Percentiles rank a stretch among this genome's conserved stretches.
Conservation (phyloP, 2,113 vertebrate species). For the Erpornis zantholeuca region DNA sequence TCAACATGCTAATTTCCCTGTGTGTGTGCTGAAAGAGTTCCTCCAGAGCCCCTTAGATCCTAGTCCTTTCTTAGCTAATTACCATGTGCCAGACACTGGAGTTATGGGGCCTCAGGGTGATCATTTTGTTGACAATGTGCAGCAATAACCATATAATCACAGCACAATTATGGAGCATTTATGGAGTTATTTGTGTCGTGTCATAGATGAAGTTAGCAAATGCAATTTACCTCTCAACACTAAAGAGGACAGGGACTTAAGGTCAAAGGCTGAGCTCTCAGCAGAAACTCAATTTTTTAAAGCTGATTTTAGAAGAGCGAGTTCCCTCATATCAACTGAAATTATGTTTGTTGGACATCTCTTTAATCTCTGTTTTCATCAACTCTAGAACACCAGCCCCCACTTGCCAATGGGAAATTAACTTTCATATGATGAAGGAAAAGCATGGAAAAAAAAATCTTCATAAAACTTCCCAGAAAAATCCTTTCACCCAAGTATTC, state of each 20-base stretch:
- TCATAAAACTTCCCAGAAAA: background rate
- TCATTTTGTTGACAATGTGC: slow-evolving; percentile 66
- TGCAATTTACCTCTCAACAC: slow-evolving; percentile 41
- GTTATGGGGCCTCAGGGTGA: slow-evolving; percentile 40
- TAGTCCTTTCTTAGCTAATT: slow-evolving; percentile 43
- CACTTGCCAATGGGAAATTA: background rate
- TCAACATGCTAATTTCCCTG: background rate
- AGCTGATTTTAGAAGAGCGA: background rate
- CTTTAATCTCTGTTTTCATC: background rate
- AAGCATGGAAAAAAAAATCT: background rate
- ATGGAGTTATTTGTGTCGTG: slow-evolving; percentile 39
- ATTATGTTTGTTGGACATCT: background rate
- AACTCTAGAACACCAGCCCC: background rate
- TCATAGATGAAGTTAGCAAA: slow-evolving; percentile 43
- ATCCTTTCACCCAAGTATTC: background rate
- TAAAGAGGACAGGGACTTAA: slow-evolving; percentile 23
- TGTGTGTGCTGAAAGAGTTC: slow-evolving; percentile 4
- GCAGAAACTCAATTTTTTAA: background rate
- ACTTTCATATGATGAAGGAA: background rate
- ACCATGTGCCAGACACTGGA: slow-evolving; percentile 13
- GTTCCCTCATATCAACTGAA: background rate
- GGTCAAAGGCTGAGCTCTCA: slow-evolving; percentile 29
- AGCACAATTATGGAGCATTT: slow-evolving; percentile 62
- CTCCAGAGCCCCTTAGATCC: background rate
- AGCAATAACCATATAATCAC: slow-evolving; percentile 61